Evolutionary conservation across 1,140 invertebrate genomes (phyloP), one percentile per base, ranked within the genome.

Genomic region (Dreissena rostriformis): DNA sequence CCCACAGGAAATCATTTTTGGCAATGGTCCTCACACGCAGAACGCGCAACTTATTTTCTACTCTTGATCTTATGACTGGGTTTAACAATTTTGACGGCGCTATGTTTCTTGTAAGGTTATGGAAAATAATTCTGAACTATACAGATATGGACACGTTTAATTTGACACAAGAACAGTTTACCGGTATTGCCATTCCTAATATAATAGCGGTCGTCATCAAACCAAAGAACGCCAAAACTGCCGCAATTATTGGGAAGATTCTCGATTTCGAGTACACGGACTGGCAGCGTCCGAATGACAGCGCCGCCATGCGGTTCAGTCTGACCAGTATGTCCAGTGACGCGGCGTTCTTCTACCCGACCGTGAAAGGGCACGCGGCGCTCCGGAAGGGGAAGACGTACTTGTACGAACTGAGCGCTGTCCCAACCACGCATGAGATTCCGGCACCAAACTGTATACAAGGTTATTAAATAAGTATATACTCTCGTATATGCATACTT

Each of bases 1-100:
- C 14, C 79, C 83, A 6, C 12, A n/a, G 0, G 61, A 85, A n/a
- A 52, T 87, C 17, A 19, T 65, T 0, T 24, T 57, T 39, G 10
- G 29, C 11, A 67, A 67, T 2, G 26, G 63, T 75, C 0, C 26
- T 15, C 52, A 61, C 2, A 75, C 86, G 28, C 26, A 39, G 10
- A 57, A 65, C 12, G 22, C 66, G 5, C 70, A n/a, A 68, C 0
- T 80, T 85, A 26, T 85, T 76, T 39, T 51, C 39, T 17, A 78
- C 82, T 6, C 55, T 87, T 1, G 83, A 87, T 51, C 52, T 87
- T 19, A 15, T 87, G 0, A 70, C 75, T n/a, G 86, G 86, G 8
- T 65, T 53, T 15, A 77, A 82, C n/a, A 51, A 72, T 19, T 28
- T 49, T 0, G 86, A 87, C 15, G 80, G 77, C 7, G 77, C 80